A percentile compares a stretch with the other conserved stretches of the same genome.
Conservation (phyloP, 2,797 vertebrate genomes). For the Amblyraja radiata region DNA sequence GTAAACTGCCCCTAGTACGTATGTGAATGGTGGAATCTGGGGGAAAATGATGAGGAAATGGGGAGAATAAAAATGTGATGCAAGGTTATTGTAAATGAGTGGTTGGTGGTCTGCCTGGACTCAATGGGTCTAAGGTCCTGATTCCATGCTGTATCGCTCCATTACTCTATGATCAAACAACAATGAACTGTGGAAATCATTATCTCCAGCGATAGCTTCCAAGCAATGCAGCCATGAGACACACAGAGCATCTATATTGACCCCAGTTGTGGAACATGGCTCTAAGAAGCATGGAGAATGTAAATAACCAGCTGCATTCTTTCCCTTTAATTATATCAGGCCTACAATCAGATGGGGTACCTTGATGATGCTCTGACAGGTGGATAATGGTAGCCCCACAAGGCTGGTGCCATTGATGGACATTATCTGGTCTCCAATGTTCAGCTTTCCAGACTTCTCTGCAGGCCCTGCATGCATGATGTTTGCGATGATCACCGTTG, state of each 20-base stretch:
- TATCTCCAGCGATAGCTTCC: neutral
- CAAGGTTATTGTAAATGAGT: too few species aligned
- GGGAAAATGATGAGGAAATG: too few species aligned
- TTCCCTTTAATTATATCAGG: neutral
- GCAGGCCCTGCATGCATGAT: conserved; percentile 95
- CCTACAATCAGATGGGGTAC: conserved; percentile 49
- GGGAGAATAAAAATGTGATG: too few species aligned
- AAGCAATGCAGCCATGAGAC: neutral
- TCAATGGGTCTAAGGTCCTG: too few species aligned
- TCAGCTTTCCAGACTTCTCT: conserved; percentile 83
- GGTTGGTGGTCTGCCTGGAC: too few species aligned
- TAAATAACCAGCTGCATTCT: neutral
- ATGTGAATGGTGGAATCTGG: too few species aligned
- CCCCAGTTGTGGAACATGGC: neutral
- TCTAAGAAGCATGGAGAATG: too few species aligned
- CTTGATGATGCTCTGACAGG: conserved; percentile 97
- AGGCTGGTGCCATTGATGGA: conserved; percentile 95
- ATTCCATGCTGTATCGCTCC: too few species aligned
- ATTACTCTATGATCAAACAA: neutral
- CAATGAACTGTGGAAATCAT: neutral
- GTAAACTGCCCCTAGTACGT: too few species aligned
- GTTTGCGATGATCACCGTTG: conserved; percentile 92
- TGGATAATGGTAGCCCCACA: conserved; percentile 86
- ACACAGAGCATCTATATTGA: neutral
- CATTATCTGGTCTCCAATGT: conserved; percentile 96